phyloP scores from a whole-genome alignment of 2,888 invertebrate species.

The Thereva unica region DNA sequence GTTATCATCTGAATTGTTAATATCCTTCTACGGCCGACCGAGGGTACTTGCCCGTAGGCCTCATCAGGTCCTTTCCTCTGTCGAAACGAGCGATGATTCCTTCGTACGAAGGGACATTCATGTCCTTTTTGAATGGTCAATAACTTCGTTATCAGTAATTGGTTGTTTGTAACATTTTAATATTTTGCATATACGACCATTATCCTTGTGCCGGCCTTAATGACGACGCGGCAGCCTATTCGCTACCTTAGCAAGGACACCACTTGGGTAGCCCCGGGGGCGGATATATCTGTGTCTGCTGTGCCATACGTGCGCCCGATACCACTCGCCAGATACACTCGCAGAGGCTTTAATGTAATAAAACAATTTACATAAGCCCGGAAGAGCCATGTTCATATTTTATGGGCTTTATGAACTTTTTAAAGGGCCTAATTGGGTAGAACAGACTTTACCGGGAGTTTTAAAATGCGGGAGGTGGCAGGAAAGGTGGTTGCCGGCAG shows the following conservation, averaged over 20 bases:
- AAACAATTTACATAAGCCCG: slow-evolving; percentile 37
- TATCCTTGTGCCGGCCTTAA: slow-evolving; percentile 21
- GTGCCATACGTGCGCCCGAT: slow-evolving; percentile 5
- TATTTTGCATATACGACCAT: slow-evolving; percentile 34
- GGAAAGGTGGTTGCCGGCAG: slow-evolving; percentile 6
- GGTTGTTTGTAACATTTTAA: slow-evolving; percentile 36
- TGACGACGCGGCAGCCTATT: slow-evolving; percentile 19
- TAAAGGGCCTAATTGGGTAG: slow-evolving; percentile 36
- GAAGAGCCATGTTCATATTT: slow-evolving; percentile 36
- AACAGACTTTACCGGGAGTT: slow-evolving; percentile 23
- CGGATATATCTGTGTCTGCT: neutral
- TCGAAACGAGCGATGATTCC: neutral
- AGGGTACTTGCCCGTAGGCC: neutral
- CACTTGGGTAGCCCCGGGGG: neutral
- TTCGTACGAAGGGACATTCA: slow-evolving; percentile 2
- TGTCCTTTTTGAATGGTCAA: slow-evolving; percentile 12
- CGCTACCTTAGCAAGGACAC: slow-evolving; percentile 14
- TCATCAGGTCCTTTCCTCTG: neutral
- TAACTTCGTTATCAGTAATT: slow-evolving; percentile 35
- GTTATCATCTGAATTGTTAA: slow-evolving; percentile 32
- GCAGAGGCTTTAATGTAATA: slow-evolving; percentile 30
- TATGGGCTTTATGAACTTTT: slow-evolving; percentile 35
- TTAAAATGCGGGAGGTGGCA: neutral
- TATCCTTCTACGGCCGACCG: slow-evolving; percentile 8
- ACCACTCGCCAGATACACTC: slow-evolving; percentile 13